Evolutionary conservation across 1,140 invertebrate species (phyloP), one percentile per base, ranked within the genome.

Genomic region (Papilio glaucus): DNA sequence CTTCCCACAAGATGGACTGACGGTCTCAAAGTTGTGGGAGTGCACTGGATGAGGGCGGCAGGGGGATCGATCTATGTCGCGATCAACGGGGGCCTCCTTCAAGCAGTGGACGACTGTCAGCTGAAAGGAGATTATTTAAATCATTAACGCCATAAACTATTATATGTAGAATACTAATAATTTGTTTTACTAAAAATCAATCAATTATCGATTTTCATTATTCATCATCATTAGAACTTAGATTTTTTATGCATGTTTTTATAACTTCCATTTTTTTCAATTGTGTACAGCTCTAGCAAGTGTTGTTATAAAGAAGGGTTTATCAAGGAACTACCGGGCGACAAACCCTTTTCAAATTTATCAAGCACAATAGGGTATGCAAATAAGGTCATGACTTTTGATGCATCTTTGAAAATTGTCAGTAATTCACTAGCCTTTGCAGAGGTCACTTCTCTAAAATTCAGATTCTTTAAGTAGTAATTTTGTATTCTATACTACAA

Each of bases 351-450:
- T 79, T 77, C 62, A 72, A 74, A 78, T 79, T 82, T 77, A 75
- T 76, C 68, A 72, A 75, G 68, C 57, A 86, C 76, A 86, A 86
- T 81, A 78, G 73, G 49, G 38, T 80, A 84, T 81, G 79, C 80
- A 86, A 84, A 83, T 75, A 78, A 78, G 75, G 29, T 80, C 71
- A 72, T 80, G 75, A 82, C 72, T 80, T 84, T 63, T 72, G 78
- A 72, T 84, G 77, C 77, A 78, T 79, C 73, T 82, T 80, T 74
- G 75, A 77, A 75, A 69, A 62, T 76, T 79, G 80, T 86, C 83
- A 91, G 89, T 91, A 74, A 73, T 74, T 78, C 71, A 78, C 68
- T 79, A 73, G 81, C 78, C 77, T 77, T 86, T 74, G 76, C 70
- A 75, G 81, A 77, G 80, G 72, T 74, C 75, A 85, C 80, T 78